Percentiles rank a stretch among this genome's conserved stretches.
Conservation (phyloP, 2,888 invertebrate genomes). For the Chymomyza caudatula region DNA sequence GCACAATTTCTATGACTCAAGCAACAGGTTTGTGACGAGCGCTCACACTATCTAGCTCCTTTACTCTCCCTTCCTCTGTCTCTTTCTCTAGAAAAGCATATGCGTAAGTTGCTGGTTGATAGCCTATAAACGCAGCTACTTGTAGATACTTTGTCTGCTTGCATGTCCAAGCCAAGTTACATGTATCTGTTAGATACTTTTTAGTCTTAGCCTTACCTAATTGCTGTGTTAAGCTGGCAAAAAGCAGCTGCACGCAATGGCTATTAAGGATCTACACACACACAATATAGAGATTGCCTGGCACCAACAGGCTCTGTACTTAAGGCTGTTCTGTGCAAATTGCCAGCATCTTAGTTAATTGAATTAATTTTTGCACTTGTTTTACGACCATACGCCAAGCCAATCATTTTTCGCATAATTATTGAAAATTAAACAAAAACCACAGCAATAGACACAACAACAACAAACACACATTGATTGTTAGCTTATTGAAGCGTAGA, state of each 20-base stretch:
- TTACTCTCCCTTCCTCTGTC: no score
- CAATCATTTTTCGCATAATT: slow-evolving; percentile 51
- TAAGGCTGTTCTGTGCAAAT: slow-evolving; percentile 22
- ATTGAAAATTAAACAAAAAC: slow-evolving; percentile 20
- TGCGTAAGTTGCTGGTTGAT: neutral
- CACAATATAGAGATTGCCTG: neutral
- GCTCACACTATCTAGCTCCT: neutral
- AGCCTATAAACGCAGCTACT: neutral
- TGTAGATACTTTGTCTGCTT: neutral
- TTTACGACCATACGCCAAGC: slow-evolving; percentile 30
- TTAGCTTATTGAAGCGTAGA: slow-evolving; percentile 53
- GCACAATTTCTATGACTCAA: neutral
- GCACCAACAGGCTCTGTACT: slow-evolving; percentile 17
- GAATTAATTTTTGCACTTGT: slow-evolving; percentile 54
- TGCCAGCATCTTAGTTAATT: slow-evolving; percentile 15
- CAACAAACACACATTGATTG: slow-evolving; percentile 36
- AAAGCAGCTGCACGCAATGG: slow-evolving; percentile 30
- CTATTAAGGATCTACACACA: neutral
- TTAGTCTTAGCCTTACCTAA: neutral
- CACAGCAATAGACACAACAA: neutral
- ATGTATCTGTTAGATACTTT: neutral
- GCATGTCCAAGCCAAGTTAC: neutral
- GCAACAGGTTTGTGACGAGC: neutral
- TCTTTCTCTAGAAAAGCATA: neutral
- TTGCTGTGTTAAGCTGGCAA: slow-evolving; percentile 16